Evolutionary conservation across 2,113 vertebrate genomes (phyloP).

Genomic region (Mesembrinibis cayennensis): DNA sequence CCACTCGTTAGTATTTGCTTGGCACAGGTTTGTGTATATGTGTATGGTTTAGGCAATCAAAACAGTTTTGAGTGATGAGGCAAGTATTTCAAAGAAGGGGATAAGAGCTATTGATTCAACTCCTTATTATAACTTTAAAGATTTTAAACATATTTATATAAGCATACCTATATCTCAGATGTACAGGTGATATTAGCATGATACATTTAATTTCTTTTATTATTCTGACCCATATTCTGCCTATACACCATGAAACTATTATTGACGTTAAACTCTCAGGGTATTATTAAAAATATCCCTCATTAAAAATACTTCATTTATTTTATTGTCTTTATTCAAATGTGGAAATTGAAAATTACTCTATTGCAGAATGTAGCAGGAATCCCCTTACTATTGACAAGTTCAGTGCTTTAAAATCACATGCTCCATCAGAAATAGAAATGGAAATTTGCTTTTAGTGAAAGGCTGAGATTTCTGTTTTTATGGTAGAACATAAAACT

Average conservation of each 20-base stretch:
- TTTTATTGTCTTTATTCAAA: background rate
- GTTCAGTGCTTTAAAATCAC: background rate
- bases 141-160: background rate
- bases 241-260: background rate
- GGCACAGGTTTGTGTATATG: background rate
- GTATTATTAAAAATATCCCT: background rate
- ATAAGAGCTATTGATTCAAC: background rate
- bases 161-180: background rate
- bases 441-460: background rate
- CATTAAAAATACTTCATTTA: background rate
- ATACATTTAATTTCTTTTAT: background rate
- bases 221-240: background rate
- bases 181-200: background rate
- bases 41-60: background rate
- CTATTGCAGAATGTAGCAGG: background rate
- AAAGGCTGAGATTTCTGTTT: constrained; percentile 7
- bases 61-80: background rate
- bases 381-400: background rate
- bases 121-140: background rate
- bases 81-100: background rate
- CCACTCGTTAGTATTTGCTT: background rate
- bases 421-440: background rate
- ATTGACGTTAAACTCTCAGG: background rate
- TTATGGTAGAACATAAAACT: background rate
- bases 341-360: background rate